Conservation (phyloP, 2,113 vertebrate genomes). For the Thryonomys swinderianus region DNA sequence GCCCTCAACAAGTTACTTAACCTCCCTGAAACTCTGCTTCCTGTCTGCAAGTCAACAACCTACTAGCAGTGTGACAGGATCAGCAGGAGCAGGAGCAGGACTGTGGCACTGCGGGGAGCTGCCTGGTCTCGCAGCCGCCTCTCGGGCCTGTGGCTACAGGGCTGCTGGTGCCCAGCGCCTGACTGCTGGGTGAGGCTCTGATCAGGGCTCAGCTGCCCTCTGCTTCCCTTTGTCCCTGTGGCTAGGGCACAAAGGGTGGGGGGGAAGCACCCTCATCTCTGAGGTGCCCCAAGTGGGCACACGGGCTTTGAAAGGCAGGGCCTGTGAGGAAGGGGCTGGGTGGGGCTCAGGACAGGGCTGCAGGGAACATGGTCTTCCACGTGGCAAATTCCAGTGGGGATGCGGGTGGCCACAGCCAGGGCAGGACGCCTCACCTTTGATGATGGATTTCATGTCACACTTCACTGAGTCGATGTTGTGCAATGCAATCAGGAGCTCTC, state of each 20-base stretch:
- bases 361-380: background rate
- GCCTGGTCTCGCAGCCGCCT: background rate
- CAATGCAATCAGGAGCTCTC: constrained; percentile 94
- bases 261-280: background rate
- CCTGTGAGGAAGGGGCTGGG: background rate
- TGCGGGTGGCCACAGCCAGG: background rate
- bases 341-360: background rate
- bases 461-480: constrained; percentile 96
- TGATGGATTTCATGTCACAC: constrained; percentile 98
- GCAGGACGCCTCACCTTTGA: constrained; percentile 90
- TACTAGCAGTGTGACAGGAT: background rate
- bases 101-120: no score
- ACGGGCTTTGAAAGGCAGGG: background rate
- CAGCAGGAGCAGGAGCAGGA: background rate
- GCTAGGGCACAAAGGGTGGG: background rate
- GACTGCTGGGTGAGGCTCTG: background rate
- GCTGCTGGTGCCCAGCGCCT: background rate
- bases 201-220: background rate
- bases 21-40: background rate
- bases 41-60: background rate
- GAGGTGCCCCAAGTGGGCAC: background rate
- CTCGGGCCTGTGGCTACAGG: background rate
- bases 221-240: background rate
- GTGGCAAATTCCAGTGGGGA: background rate
- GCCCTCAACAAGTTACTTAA: background rate